These are phyloP conservation scores for Spea bombifrons DNA, from an alignment of 2,113 vertebrate genomes.

Conservation along the genomic window DNA sequence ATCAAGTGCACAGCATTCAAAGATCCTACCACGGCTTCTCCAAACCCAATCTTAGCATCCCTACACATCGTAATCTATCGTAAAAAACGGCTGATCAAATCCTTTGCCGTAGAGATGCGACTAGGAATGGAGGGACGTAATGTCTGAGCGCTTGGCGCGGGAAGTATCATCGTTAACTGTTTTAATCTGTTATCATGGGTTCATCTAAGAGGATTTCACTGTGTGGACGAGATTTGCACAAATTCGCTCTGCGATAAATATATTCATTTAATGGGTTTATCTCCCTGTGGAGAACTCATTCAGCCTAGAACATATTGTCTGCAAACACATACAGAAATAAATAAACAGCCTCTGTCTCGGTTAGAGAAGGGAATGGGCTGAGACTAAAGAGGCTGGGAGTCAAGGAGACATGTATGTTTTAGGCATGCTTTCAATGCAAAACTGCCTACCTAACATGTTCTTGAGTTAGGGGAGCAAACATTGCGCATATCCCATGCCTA, in stretches of 20 bases:
- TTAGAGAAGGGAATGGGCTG: not conserved
- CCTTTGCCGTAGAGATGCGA: not conserved
- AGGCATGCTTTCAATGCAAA: not conserved
- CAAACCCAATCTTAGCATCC: not conserved
- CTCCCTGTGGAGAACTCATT: conserved; percentile 21
- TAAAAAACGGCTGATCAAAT: not conserved
- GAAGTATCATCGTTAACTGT: conserved; percentile 3
- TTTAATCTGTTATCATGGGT: conserved; percentile 39
- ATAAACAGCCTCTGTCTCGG: conserved; percentile 18
- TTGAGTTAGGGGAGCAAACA: no score
- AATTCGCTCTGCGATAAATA: conserved; percentile 35
- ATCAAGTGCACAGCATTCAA: not conserved
- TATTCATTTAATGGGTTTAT: conserved; percentile 45
- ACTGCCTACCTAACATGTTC: no score
- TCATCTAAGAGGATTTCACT: conserved; percentile 36
- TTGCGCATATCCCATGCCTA: no score
- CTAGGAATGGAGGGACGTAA: not conserved
- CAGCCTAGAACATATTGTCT: conserved; percentile 29
- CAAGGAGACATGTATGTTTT: not conserved
- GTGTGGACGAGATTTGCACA: conserved; percentile 16
- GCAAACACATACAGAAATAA: conserved; percentile 6
- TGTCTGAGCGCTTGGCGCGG: not conserved
- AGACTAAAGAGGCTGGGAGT: conserved; percentile 5
- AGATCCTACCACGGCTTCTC: not conserved
- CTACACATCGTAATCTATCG: not conserved